A percentile compares a stretch with the other conserved stretches of the same genome.
These are phyloP conservation scores for Cephus runcator DNA, from an alignment of 2,888 invertebrate genomes.

Conservation along the genomic window DNA sequence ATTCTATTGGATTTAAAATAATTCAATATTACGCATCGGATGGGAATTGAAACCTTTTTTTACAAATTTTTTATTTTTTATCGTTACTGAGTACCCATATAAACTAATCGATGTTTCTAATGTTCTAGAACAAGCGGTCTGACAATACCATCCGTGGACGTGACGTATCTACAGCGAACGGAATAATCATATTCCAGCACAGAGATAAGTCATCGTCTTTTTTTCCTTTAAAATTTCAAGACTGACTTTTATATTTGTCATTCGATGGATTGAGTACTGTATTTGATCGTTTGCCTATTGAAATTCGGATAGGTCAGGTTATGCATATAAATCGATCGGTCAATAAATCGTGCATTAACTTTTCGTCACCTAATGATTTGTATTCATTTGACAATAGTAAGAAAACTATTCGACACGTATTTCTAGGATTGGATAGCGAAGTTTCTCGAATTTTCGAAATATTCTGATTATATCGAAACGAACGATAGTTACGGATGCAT, in stretches of 20 bases:
- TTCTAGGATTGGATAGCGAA: background rate
- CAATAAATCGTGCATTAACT: background rate
- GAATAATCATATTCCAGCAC: background rate
- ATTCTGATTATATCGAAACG: background rate
- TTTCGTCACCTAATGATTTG: background rate
- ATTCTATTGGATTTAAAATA: background rate
- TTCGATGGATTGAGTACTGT: background rate
- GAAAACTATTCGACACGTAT: background rate
- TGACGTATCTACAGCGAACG: background rate
- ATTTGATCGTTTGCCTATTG: background rate
- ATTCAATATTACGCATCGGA: background rate
- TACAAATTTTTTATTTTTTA: background rate
- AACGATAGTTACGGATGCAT: background rate
- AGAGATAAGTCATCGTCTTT: background rate
- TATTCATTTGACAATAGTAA: background rate
- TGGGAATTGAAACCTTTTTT: background rate
- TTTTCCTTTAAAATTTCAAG: background rate
- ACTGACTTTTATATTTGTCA: background rate
- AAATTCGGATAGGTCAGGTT: background rate
- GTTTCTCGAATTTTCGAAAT: background rate
- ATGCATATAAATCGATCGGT: background rate
- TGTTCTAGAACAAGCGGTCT: background rate
- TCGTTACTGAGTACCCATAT: background rate
- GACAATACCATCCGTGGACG: background rate
- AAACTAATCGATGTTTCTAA: background rate